These are phyloP conservation scores for Acrobasis repandana DNA, from an alignment of 2,888 invertebrate genomes.

Conservation along the genomic window DNA sequence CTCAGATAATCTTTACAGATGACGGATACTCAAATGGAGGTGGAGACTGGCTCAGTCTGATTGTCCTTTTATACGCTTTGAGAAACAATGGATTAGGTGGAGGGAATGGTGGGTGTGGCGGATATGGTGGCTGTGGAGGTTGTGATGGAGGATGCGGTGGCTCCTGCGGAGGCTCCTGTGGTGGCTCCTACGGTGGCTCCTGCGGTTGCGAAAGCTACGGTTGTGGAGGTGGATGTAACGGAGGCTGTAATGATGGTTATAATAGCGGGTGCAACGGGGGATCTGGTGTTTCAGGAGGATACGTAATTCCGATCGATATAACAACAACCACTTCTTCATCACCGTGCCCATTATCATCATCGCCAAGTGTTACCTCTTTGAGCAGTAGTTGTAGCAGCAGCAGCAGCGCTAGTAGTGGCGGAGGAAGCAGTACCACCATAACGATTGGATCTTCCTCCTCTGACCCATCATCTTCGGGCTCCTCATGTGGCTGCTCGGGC, in stretches of 20 bases:
- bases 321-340: not conserved
- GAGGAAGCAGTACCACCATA: not conserved
- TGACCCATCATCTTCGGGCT: not conserved
- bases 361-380: not conserved
- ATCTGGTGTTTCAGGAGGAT: not conserved
- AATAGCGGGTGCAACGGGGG: not conserved
- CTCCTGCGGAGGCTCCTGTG: not conserved
- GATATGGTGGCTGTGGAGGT: conserved; percentile 6
- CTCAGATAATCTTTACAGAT: conserved; percentile 25
- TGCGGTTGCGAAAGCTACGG: not conserved
- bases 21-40: conserved; percentile 6
- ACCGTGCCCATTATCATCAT: not conserved
- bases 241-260: conserved; percentile 3
- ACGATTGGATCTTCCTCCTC: not conserved
- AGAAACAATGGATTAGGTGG: conserved; percentile 23
- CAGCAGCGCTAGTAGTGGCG: not conserved
- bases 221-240: conserved; percentile 5
- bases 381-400: not conserved
- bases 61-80: conserved; percentile 26
- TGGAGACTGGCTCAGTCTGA: conserved; percentile 20
- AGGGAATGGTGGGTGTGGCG: conserved; percentile 12
- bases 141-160: conserved; percentile 11
- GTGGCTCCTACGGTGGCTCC: not conserved
- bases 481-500: conserved; percentile 2
- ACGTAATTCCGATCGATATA: conserved; percentile 6